Base-by-base conservation (phyloP, 2,113 vertebrate genomes). In the Oncorhynchus masou region DNA sequence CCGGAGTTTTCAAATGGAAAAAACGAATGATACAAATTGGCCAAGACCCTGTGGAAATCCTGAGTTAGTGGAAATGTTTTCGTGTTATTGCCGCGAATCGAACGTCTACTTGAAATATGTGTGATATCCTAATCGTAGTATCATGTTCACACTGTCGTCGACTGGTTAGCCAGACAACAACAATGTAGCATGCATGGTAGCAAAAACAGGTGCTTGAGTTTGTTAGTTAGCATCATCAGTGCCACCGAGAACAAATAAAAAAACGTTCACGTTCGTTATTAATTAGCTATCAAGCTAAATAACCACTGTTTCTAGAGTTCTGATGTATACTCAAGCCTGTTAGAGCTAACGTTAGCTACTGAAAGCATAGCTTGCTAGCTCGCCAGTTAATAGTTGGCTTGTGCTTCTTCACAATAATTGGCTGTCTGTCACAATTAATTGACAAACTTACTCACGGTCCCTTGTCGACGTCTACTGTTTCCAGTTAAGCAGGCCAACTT, bases 1-100 rank as follows among this genome's bases (percentile, higher is more conserved):
- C 71, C 84, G 82, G 87, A 84, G 82, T 87, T 88, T 84, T 62
- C 15, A 13, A 13, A 57, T 70, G 7, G 70, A 78, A 71, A 68
- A 70, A 66, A 66, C 76, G 62, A 72, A 69, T 27, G 19, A 2
- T 62, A 8, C 5, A 27, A 25, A 65, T 51, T 83, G 78, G 74
- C 81, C 81, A 75, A 81, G 48, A 24, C 70, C 22, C n/a, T 39
- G 60, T 74, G 24, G 79, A 85, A 82, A 79, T 70, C 80, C 74
- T 71, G 76, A 84, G 85, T 88, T 78, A 68, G 79, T 87, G 78
- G 2, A 78, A 70, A 68, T 69, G 39, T 71, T 59, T 25, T 71
- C 24, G 19, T 19, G 48, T 48, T 64, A 6, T 72, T 49, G 70
- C 67, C 72, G 39, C 15, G 60, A 27, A 2, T 19, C 27, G 27